Conservation (phyloP, 2,888 invertebrate species). For the Alloplasta piceator region DNA sequence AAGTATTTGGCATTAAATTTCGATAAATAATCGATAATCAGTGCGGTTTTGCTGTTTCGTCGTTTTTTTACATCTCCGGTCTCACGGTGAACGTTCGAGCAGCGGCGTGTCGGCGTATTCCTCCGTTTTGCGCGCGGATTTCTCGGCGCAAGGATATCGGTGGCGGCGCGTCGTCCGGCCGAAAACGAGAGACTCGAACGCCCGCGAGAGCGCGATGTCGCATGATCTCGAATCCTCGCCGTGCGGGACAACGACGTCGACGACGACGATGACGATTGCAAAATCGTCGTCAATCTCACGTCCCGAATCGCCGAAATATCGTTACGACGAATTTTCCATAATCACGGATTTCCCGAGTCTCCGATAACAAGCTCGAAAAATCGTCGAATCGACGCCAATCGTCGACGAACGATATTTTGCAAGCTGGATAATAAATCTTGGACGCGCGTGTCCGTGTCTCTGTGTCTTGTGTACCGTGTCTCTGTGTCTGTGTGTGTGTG, state of each 20-base stretch:
- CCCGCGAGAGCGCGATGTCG: constrained; percentile 70
- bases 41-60: neutral
- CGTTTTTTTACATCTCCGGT: too few species aligned
- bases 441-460: too few species aligned
- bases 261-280: constrained; percentile 69
- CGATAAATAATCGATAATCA: constrained; percentile 38
- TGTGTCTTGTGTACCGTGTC: too few species aligned
- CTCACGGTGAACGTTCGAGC: too few species aligned
- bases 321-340: constrained; percentile 20
- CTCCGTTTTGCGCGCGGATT: too few species aligned
- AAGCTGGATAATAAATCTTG: too few species aligned
- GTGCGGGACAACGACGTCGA: constrained; percentile 68
- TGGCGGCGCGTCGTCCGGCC: constrained; percentile 11
- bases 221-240: constrained; percentile 36
- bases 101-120: too few species aligned
- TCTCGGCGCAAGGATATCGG: neutral
- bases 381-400: neutral
- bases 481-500: too few species aligned
- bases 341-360: neutral
- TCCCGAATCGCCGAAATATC: constrained; percentile 58
- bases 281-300: constrained; percentile 11
- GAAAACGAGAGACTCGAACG: constrained; percentile 69
- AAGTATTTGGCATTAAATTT: constrained; percentile 5
- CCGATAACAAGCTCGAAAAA: neutral
- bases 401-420: neutral